These are phyloP conservation scores for Polyploca ridens DNA, from an alignment of 2,888 invertebrate genomes.

Conservation along the genomic window DNA sequence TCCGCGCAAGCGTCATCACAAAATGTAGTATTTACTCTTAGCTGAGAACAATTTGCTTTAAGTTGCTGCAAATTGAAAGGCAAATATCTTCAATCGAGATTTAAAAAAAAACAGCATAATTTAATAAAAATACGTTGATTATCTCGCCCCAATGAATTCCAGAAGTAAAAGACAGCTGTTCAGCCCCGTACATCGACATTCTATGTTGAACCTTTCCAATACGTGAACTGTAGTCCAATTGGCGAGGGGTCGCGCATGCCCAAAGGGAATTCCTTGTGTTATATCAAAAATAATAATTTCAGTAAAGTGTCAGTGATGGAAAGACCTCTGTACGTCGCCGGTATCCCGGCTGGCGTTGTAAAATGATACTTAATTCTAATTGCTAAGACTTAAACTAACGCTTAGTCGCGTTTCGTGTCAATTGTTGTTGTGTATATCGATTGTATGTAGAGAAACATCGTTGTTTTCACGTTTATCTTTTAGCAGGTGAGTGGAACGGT, in stretches of 20 bases:
- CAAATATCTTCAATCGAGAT: neutral
- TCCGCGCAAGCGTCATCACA: conserved; percentile 73
- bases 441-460: conserved; percentile 47
- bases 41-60: neutral
- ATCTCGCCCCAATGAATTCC: neutral
- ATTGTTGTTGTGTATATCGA: conserved; percentile 71
- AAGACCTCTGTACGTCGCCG: conserved; percentile 62
- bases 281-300: conserved; percentile 62
- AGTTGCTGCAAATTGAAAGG: neutral
- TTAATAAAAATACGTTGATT: neutral
- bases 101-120: no score
- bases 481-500: conserved; percentile 28
- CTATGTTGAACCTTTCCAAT: conserved; percentile 44
- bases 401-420: conserved; percentile 65
- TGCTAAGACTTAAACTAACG: conserved; percentile 40
- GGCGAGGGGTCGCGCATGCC: conserved; percentile 74
- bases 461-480: conserved; percentile 57
- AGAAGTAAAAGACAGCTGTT: conserved; percentile 42
- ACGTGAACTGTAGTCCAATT: conserved; percentile 68
- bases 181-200: conserved; percentile 37
- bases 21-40: neutral
- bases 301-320: conserved; percentile 60
- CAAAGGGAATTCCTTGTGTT: conserved; percentile 39
- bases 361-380: conserved; percentile 52
- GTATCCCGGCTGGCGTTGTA: conserved; percentile 62